phyloP scores from a whole-genome alignment of 53 echinoderm and acorn worm species.

The Astropecten irregularis region DNA sequence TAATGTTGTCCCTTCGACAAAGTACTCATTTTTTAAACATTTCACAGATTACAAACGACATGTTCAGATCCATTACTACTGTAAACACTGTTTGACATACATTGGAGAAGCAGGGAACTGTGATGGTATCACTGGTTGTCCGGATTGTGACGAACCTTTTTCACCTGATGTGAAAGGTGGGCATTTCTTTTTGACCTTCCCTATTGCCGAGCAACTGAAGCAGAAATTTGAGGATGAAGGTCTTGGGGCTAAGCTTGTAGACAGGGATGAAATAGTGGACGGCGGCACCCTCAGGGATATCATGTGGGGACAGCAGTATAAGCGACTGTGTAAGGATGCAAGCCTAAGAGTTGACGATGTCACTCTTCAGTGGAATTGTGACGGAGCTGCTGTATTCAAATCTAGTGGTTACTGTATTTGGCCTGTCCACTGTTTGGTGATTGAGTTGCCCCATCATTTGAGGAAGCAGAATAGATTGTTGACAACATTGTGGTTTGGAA shows the following conservation, averaged over 20 bases:
- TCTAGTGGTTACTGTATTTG: conserved; percentile 17
- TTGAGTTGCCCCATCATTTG: neutral
- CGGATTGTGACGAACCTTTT: neutral
- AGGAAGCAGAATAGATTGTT: conserved; percentile 7
- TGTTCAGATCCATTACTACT: neutral
- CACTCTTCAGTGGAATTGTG: conserved; percentile 18
- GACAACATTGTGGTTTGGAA: conserved; percentile 22
- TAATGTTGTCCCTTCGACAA: neutral
- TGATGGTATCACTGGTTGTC: neutral
- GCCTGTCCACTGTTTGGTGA: conserved; percentile 1
- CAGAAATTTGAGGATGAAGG: conserved; percentile 8
- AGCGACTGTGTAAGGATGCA: neutral
- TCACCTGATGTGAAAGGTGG: conserved; percentile 3
- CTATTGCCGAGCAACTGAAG: neutral
- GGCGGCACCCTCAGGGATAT: neutral
- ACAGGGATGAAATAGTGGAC: neutral
- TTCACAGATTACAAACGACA: conserved; percentile 8
- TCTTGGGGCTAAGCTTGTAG: neutral
- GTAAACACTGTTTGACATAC: neutral
- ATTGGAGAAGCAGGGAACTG: conserved; percentile 1
- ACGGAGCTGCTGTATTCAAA: conserved; percentile 16
- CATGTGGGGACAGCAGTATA: conserved; percentile 2
- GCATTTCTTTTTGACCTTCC: neutral
- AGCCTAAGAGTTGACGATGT: neutral
- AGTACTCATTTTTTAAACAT: conserved; percentile 7